Conservation (phyloP, 2,113 vertebrate genomes). For the Mungos mungo region DNA sequence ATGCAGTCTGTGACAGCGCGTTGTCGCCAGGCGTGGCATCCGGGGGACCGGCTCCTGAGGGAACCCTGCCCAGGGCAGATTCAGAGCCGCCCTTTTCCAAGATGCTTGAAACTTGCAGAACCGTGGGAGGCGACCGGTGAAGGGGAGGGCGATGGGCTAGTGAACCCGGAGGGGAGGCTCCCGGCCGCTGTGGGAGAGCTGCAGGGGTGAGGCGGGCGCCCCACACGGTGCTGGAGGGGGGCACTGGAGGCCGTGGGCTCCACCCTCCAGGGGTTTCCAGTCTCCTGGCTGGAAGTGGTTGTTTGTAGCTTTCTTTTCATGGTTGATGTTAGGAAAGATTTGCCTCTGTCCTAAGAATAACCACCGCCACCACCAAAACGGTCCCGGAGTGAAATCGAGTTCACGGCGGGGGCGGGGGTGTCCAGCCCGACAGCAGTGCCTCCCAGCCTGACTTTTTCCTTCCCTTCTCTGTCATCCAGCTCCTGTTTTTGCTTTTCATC, state of each 20-base stretch:
- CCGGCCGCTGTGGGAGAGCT: accelerated
- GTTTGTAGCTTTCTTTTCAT: accelerated
- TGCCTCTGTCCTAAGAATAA: neutral
- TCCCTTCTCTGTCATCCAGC: accelerated
- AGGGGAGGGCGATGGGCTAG: neutral
- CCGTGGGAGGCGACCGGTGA: accelerated
- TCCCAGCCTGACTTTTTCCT: accelerated
- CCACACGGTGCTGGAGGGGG: too few species aligned
- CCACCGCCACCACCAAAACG: accelerated
- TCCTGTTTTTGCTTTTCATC: neutral
- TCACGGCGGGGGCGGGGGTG: accelerated
- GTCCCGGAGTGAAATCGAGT: accelerated
- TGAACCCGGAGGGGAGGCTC: accelerated
- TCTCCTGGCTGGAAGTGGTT: neutral
- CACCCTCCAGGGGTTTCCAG: accelerated
- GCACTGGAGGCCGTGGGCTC: accelerated
- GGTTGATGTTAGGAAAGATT: neutral
- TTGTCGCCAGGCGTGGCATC: too few species aligned
- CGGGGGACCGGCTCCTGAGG: too few species aligned
- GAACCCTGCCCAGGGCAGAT: too few species aligned
- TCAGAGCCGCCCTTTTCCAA: too few species aligned
- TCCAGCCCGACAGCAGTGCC: accelerated
- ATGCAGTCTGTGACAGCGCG: accelerated
- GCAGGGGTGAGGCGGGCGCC: neutral
- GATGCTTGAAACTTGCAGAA: too few species aligned